These are phyloP conservation scores for Hecatera dysodea DNA, from an alignment of 2,888 invertebrate species.

Conservation along the genomic window DNA sequence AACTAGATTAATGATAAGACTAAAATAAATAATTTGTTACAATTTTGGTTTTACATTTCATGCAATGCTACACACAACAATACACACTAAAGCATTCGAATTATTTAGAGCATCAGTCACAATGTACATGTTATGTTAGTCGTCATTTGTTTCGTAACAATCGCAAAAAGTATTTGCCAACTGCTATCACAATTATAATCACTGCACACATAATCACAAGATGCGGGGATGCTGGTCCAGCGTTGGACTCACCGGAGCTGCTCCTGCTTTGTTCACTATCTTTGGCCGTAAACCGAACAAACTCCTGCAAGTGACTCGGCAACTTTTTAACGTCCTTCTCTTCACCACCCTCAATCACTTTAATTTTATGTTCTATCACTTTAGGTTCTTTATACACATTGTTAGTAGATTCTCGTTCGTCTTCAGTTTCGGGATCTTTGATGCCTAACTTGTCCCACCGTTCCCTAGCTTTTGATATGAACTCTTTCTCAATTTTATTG, in stretches of 20 bases:
- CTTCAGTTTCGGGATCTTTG: conserved; percentile 92
- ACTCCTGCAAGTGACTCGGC: conserved; percentile 95
- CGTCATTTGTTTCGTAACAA: conserved; percentile 81
- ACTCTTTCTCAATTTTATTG: conserved; percentile 93
- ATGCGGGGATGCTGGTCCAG: conserved; percentile 86
- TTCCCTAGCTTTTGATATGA: conserved; percentile 94
- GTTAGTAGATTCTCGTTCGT: conserved; percentile 85
- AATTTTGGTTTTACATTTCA: conserved; percentile 69
- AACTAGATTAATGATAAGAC: conserved; percentile 52
- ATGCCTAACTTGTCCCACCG: conserved; percentile 93
- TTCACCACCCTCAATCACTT: conserved; percentile 92
- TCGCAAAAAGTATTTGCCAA: conserved; percentile 84
- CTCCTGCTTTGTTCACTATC: conserved; percentile 90
- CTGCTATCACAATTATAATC: conserved; percentile 86
- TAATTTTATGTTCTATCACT: conserved; percentile 89
- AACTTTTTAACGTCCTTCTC: conserved; percentile 92
- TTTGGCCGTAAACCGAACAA: conserved; percentile 92
- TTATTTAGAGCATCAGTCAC: conserved; percentile 70
- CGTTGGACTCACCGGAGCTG: conserved; percentile 86
- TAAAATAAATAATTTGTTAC: conserved; percentile 56
- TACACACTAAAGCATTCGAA: conserved; percentile 69
- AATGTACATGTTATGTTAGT: conserved; percentile 68
- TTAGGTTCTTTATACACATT: conserved; percentile 84
- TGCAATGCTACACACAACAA: conserved; percentile 77
- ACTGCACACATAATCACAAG: conserved; percentile 89